Evolutionary conservation across 2,113 vertebrate species (phyloP), one percentile per base, ranked within the genome.

Genomic region (Arenaria interpres): DNA sequence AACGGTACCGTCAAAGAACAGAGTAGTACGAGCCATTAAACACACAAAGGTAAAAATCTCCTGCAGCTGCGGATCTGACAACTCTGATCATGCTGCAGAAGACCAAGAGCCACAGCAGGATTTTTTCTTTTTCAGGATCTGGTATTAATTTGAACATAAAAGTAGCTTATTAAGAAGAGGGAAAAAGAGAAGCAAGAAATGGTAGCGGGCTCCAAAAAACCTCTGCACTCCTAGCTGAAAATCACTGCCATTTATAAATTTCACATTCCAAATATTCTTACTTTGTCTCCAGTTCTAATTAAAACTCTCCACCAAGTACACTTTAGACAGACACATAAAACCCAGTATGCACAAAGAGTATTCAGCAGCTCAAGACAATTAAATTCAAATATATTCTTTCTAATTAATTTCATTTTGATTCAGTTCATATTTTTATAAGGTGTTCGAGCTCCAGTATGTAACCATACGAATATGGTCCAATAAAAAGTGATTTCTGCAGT

Each of bases 331-430:
- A 93, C 41, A 76, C 59, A 84, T 56, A 95, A 94, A 94, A 37
- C 24, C 50, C 64, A 76, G n/a, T 67, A 90, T 4, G 27, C 75
- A 89, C 75, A 88, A 79, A 82, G 85, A 83, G n/a, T 33, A 94
- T 88, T 88, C 91, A 75, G 81, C 28, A 72, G 90, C 81, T 89
- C 80, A 45, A 73, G 66, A 73, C 82, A 95, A 95, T 94, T 68
- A 92, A 85, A 95, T 73, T 92, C 80, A 97, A 96, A 94, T 84
- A 91, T 82, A 94, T 93, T 77, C 73, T 75, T 94, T 89, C 57
- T 87, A 93, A 93, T 93, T 87, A 91, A 93, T 93, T 96, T 93
- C 19, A 87, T 88, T 95, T 94, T 50, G 28, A 88, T 76, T 89
- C 76, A 62, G 35, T 67, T 93, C 25, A 4, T 85, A 76, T 89